Percentiles rank a stretch among this genome's conserved stretches.
These are phyloP conservation scores for Gambusia holbrooki DNA, from an alignment of 2,113 vertebrate genomes.

Conservation along the genomic window DNA sequence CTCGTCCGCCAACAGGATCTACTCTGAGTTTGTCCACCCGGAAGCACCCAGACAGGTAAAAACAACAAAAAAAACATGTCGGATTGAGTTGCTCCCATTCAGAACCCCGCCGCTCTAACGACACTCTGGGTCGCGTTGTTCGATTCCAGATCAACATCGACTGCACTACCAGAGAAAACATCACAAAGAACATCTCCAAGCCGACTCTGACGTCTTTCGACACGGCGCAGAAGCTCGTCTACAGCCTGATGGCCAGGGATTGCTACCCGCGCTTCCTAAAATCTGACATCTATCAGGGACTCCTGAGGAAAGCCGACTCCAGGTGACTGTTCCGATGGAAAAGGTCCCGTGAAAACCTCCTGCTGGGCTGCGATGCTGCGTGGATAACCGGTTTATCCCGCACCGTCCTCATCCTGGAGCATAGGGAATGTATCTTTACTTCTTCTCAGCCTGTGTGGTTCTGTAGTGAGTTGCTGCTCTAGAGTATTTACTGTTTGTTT, in stretches of 20 bases:
- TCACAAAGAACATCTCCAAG: conserved; percentile 87
- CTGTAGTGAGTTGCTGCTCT: conserved; percentile 53
- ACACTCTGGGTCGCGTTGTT: conserved; percentile 7
- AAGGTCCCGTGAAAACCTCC: conserved; percentile 36
- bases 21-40: conserved; percentile 90
- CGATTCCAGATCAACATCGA: conserved; percentile 93
- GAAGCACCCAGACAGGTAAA: conserved; percentile 94
- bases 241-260: conserved; percentile 92
- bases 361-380: conserved; percentile 35
- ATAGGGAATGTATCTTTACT: conserved; percentile 48
- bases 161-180: conserved; percentile 87
- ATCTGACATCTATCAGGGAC: conserved; percentile 80
- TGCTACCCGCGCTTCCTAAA: conserved; percentile 95
- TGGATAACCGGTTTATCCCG: conserved; percentile 61
- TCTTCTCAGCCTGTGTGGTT: conserved; percentile 54
- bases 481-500: conserved; percentile 43
- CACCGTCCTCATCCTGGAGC: conserved; percentile 27
- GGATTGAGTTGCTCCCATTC: neutral
- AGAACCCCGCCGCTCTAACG: conserved; percentile 16
- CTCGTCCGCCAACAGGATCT: conserved; percentile 89
- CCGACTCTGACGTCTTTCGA: conserved; percentile 89
- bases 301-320: conserved; percentile 70
- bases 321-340: conserved; percentile 65
- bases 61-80: neutral
- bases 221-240: conserved; percentile 89